Evolutionary conservation across 2,113 vertebrate genomes (phyloP).

Genomic region (Gymnocephalus cernua): DNA sequence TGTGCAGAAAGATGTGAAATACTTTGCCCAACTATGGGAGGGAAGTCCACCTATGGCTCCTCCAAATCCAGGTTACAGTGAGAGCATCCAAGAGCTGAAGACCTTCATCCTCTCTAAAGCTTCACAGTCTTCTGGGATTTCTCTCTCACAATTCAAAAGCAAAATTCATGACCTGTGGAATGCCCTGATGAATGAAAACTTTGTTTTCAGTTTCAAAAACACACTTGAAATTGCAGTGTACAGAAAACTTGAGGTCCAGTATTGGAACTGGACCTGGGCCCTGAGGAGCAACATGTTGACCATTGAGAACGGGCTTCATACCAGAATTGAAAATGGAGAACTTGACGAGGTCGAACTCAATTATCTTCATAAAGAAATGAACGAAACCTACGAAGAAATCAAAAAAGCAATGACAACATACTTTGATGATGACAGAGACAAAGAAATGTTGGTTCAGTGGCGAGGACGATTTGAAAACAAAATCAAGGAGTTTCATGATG

Average conservation of each 20-base stretch:
- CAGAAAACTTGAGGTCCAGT: constrained; percentile 53
- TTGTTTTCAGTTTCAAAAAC: constrained; percentile 71
- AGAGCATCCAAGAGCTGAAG: constrained; percentile 61
- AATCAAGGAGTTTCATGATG: constrained; percentile 49
- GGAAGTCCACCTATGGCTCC: constrained; percentile 72
- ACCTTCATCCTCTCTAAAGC: constrained; percentile 57
- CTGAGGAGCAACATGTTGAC: constrained; percentile 48
- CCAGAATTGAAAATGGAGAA: constrained; percentile 34
- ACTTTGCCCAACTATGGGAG: constrained; percentile 66
- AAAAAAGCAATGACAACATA: background rate
- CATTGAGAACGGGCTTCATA: constrained; percentile 43
- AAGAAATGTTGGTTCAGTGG: constrained; percentile 61
- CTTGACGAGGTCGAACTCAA: background rate
- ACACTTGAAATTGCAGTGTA: constrained; percentile 45
- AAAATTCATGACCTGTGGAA: constrained; percentile 53
- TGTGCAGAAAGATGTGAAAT: constrained; percentile 60
- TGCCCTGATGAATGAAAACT: constrained; percentile 35
- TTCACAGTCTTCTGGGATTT: background rate
- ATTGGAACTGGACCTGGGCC: constrained; percentile 55
- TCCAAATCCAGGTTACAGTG: constrained; percentile 66
- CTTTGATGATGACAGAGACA: constrained; percentile 42
- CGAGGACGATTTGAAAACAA: constrained; percentile 32
- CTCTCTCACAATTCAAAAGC: constrained; percentile 43
- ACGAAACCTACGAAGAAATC: constrained; percentile 8
- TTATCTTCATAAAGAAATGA: constrained; percentile 2